Base-by-base conservation (phyloP, 1,140 invertebrate genomes). In the Orius laevigatus region DNA sequence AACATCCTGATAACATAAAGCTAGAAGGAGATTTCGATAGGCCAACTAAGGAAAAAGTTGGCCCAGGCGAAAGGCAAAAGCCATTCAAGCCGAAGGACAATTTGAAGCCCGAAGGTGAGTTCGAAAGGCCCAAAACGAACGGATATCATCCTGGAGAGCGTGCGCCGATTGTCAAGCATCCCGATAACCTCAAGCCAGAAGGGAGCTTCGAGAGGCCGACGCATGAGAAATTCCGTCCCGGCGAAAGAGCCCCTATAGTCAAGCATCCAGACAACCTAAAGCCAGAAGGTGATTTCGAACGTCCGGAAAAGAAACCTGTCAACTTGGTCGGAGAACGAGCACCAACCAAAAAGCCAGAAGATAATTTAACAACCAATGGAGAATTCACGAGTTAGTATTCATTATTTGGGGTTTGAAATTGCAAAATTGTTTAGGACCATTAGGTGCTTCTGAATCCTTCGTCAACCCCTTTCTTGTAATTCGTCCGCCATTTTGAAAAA, bases 121-220 rank as follows among this genome's bases (percentile, higher is more conserved):
- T 70, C 52, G 63, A 64, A 51, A 59, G 57, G 51, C 58, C 57
- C 12, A 35, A 70, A 46, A 68, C 68, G 58, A 63, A 72, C 0
- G 57, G 68, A 59, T 81, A 41, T 32, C 16, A 25, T 20, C 49
- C 48, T 3, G 54, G 15, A 16, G 55, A 58, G 44, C 41, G 55
- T 31, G 65, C 63, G 32, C 54, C 38, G 54, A 48, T 47, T 12
- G 41, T 45, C 20, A 59, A 55, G 50, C 65, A 48, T 40, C 58
- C 63, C 52, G 71, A 77, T 58, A 80, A 80, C 57, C 60, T 81
- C 0, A 65, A 61, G 54, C 70, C 74, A 3, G 76, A 79, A 63
- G 74, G 76, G 3, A 71, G 76, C 14, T 74, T 75, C 52, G 58
- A 64, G 41, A 52, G 60, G 19, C 60, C 40, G 9, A 34, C 60